Evolutionary conservation across 2,113 vertebrate genomes (phyloP), one percentile per base, ranked within the genome.

Genomic region (Alethe castanea): DNA sequence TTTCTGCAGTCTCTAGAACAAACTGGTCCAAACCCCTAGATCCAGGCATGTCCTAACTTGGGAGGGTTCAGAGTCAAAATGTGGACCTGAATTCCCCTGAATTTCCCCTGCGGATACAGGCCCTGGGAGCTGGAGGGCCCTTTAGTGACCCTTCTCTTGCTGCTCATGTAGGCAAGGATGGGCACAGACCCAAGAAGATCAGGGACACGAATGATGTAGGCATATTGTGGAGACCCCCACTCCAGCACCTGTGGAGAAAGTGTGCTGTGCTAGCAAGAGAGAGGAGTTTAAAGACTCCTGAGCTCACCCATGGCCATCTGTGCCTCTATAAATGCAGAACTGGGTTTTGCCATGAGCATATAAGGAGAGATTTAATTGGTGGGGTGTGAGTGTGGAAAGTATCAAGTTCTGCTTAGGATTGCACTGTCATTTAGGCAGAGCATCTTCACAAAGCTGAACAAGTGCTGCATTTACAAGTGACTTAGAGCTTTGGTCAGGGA

Each of bases 131-230:
- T 1, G 3, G 22, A 62, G 12, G 17, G 15, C 19, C 35, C 29
- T 76, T 24, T 17, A 54, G 20, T 29, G 17, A 53, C 4, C 22
- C 8, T 4, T 24, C 8, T 73, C n/a, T 47, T 57, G 23, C 65
- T 28, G 26, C 11, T 54, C 9, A 19, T 1, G 1, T 17, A 24
- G 11, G 14, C 3, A 3, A n/a, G 10, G 23, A 36, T 67, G n/a
- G 24, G 6, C 36, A 65, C 7, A 19, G 19, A 6, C 20, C 17
- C 28, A 38, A 19, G 33, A 53, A 23, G 45, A 14, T 23, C 2
- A 4, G 1, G 2, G 22, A 11, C 2, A 7, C 3, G 1, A 42
- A 36, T 0, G 2, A 26, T 15, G 8, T 35, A 20, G 48, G 14
- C 11, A 24, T 5, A 4, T 35, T 62, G 65, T 65, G 42, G 52